These are phyloP conservation scores for Trichogramma evanescens DNA, from an alignment of 2,888 invertebrate genomes.

Conservation along the genomic window DNA sequence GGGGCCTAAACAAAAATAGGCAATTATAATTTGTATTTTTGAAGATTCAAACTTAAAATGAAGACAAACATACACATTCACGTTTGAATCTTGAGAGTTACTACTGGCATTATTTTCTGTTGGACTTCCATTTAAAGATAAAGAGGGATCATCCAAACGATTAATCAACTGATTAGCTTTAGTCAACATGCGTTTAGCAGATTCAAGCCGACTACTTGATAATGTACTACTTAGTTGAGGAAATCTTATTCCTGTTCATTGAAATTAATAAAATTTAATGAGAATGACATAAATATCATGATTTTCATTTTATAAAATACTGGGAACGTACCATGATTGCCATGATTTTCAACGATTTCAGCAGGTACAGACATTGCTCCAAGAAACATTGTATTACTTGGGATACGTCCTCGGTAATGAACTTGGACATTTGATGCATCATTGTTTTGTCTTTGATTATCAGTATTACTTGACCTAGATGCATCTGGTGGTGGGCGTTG, in stretches of 20 bases:
- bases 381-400: conserved; percentile 53
- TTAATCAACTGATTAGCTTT: conserved; percentile 47
- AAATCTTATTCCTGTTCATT: conserved; percentile 43
- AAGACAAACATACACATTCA: conserved; percentile 26
- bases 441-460: conserved; percentile 41
- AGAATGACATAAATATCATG: not conserved
- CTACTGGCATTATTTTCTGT: conserved; percentile 30
- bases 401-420: conserved; percentile 35
- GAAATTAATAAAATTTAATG: not conserved
- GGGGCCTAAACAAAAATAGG: no score
- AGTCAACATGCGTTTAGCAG: conserved; percentile 50
- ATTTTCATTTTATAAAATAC: not conserved
- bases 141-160: conserved; percentile 46
- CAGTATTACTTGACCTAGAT: conserved; percentile 43
- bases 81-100: conserved; percentile 12
- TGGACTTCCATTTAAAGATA: conserved; percentile 25
- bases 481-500: conserved; percentile 73
- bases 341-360: conserved; percentile 39
- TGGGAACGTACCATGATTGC: not conserved
- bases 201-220: conserved; percentile 50
- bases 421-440: conserved; percentile 30
- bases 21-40: conserved; percentile 28
- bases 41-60: conserved; percentile 20
- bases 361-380: conserved; percentile 55
- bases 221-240: conserved; percentile 51